phyloP scores from a whole-genome alignment of 2,888 invertebrate genomes.

The Philereme transversata region DNA sequence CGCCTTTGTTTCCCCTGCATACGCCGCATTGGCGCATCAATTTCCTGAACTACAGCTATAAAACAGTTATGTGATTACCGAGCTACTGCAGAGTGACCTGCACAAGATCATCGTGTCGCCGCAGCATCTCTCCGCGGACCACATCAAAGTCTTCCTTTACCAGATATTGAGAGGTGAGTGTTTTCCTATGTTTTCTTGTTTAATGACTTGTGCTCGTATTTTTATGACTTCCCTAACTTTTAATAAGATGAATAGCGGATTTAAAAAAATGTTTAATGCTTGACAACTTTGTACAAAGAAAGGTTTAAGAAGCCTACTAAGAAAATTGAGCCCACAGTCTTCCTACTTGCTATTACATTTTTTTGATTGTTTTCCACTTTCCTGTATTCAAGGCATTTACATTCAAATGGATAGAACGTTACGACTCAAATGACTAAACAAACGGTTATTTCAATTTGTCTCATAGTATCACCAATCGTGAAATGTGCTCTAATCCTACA shows the following conservation, averaged over 20 bases:
- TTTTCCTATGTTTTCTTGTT: conserved; percentile 14
- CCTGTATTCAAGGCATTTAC: conserved; percentile 9
- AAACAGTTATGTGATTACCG: conserved; percentile 98
- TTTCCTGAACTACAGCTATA: conserved; percentile 57
- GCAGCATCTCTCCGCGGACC: conserved; percentile 99
- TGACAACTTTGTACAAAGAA: neutral
- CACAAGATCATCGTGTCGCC: conserved; percentile 99
- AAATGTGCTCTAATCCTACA: conserved; percentile 28
- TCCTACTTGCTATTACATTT: conserved; percentile 8
- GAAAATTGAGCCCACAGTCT: neutral
- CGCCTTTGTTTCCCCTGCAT: conserved; percentile 17
- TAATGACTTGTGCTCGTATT: neutral
- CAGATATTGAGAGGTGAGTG: conserved; percentile 98
- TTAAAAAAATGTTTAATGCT: neutral
- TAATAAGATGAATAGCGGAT: no score
- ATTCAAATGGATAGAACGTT: conserved; percentile 11
- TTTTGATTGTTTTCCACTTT: conserved; percentile 9
- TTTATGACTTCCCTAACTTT: neutral
- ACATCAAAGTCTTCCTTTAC: conserved; percentile 99
- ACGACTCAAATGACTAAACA: conserved; percentile 20
- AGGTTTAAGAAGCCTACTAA: neutral
- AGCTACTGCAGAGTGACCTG: conserved; percentile 99
- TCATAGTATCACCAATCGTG: conserved; percentile 19
- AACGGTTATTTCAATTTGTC: conserved; percentile 31
- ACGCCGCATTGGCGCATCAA: conserved; percentile 26